These are phyloP conservation scores for Xestia c-nigrum DNA, from an alignment of 2,888 invertebrate genomes.

Conservation along the genomic window DNA sequence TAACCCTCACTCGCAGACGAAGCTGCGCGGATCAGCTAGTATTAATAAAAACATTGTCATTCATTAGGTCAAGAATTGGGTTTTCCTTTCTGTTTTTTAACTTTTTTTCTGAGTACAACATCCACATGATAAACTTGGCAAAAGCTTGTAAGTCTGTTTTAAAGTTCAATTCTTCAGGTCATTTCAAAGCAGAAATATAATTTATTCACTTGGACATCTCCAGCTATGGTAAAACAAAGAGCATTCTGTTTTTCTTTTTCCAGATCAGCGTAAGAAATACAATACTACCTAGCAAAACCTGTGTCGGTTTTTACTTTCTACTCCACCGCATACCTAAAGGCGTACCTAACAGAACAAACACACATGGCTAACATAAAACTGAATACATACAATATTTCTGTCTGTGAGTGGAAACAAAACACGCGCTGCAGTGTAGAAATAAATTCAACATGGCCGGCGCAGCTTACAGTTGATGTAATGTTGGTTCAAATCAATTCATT, in stretches of 20 bases:
- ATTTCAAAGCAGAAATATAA: neutral
- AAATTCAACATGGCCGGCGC: slow-evolving; percentile 70
- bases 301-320: slow-evolving; percentile 40
- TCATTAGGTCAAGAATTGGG: neutral
- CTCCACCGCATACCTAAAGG: slow-evolving; percentile 30
- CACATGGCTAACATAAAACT: slow-evolving; percentile 46
- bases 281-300: slow-evolving; percentile 18
- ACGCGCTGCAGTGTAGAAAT: slow-evolving; percentile 63
- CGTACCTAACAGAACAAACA: slow-evolving; percentile 39
- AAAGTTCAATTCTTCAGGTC: neutral
- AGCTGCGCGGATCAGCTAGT: too few relatives aligned
- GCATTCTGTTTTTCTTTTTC: slow-evolving; percentile 4
- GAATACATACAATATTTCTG: slow-evolving; percentile 61
- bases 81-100: neutral
- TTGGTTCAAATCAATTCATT: slow-evolving; percentile 77
- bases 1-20: too few relatives aligned
- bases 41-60: neutral
- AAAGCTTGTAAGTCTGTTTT: neutral
- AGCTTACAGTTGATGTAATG: slow-evolving; percentile 75
- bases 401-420: slow-evolving; percentile 57
- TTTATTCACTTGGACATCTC: neutral
- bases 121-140: neutral
- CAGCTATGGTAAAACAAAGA: slow-evolving; percentile 5
- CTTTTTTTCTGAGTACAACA: neutral
- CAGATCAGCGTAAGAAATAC: slow-evolving; percentile 31